These are phyloP conservation scores for Allacma fusca DNA, from an alignment of 2,888 invertebrate species.

Conservation along the genomic window DNA sequence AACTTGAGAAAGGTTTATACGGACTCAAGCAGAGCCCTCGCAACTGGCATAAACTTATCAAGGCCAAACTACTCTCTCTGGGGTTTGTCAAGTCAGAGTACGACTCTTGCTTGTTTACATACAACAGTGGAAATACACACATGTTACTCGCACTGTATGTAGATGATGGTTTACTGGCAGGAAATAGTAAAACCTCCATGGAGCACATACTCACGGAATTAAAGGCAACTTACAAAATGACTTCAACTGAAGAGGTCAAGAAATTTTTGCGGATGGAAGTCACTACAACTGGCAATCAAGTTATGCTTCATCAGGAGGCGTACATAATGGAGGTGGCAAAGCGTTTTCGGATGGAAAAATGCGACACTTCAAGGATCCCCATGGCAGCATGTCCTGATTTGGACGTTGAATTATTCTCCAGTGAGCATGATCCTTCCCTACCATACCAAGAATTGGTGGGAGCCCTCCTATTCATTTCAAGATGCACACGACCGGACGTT, in stretches of 20 bases:
- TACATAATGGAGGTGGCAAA: not conserved
- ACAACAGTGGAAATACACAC: not conserved
- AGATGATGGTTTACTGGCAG: slow-evolving; percentile 23
- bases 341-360: too few relatives aligned
- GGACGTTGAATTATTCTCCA: too few relatives aligned
- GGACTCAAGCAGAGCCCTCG: slow-evolving; percentile 64
- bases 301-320: slow-evolving; percentile 16
- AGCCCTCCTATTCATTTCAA: too few relatives aligned
- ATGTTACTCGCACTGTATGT: slow-evolving; percentile 7
- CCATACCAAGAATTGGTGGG: too few relatives aligned
- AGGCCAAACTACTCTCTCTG: not conserved
- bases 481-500: slow-evolving; percentile 57
- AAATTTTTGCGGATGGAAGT: slow-evolving; percentile 27
- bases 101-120: not conserved
- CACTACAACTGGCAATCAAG: not conserved
- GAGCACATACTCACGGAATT: not conserved
- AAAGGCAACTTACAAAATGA: not conserved
- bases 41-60: slow-evolving; percentile 62
- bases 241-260: not conserved
- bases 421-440: too few relatives aligned
- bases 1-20: slow-evolving; percentile 63
- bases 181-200: not conserved
- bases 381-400: too few relatives aligned
- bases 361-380: too few relatives aligned
- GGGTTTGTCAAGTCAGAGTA: not conserved